Evolutionary conservation across 2,113 vertebrate genomes (phyloP), one percentile per base, ranked within the genome.

Genomic region (Tonatia bakeri): DNA sequence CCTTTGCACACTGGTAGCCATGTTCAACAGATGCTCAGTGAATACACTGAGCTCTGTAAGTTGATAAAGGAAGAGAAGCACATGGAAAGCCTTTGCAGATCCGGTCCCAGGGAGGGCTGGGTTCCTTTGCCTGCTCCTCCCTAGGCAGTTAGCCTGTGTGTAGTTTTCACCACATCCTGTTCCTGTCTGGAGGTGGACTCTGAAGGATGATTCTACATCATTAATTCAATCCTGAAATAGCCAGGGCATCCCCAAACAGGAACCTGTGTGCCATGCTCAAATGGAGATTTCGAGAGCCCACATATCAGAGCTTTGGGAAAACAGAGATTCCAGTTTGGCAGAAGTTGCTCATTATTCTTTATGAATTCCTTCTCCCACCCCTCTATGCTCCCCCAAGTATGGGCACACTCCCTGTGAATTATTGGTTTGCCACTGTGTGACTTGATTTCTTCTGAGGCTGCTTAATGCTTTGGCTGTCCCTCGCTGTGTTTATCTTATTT

Each of bases 401-500:
- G 15, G 43, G 56, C 9, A 0, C 52, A 0, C 77, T 64, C 84
- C 70, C 16, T 59, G 52, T 89, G 95, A 96, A 86, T 94, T 97
- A 96, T 76, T 91, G 91, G 95, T 88, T 52, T 73, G 88, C 94
- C 8, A 26, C 86, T 95, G 91, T 24, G 52, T 94, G 94, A 91
- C 96, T 84, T 96, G 94, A 97, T 97, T 97, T 94, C 93, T 83
- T 95, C 93, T 73, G 67, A 50, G 94, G 82, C 94, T 89, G 91
- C 91, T 84, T 81, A 79, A 91, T 86, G 85, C 91, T 79, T 89
- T 8, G 1, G 73, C 91, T 73, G 26, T 87, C 87, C 91, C 75
- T 94, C 2, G 2, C 95, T 89, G 64, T 96, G 93, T 97, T 98
- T 96, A 89, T 97, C 97, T 91, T 94, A 97, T 87, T 98, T 98